These are phyloP conservation scores for Corbicula japonica DNA, from an alignment of 2,888 invertebrate species.

Conservation along the genomic window DNA sequence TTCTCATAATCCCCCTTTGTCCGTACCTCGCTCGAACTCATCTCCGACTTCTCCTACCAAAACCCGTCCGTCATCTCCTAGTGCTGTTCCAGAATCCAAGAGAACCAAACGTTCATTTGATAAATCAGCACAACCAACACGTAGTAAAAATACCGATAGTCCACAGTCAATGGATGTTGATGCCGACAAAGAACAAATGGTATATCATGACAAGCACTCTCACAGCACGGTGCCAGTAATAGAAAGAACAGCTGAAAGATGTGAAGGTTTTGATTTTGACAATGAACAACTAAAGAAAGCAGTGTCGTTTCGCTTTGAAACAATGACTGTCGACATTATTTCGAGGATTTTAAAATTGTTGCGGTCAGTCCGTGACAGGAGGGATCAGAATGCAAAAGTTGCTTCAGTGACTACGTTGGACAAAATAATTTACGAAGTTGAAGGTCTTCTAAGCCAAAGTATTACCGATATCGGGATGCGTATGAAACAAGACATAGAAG, in stretches of 20 bases:
- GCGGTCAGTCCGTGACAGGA: not conserved
- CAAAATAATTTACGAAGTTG: slow-evolving; percentile 17
- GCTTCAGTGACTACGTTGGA: slow-evolving; percentile 1
- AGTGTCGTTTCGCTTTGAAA: slow-evolving; percentile 6
- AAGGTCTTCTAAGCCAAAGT: slow-evolving; percentile 12
- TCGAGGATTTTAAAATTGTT: slow-evolving; percentile 3
- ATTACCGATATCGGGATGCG: slow-evolving; percentile 1
- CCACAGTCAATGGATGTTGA: not conserved
- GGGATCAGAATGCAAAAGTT: slow-evolving; percentile 6
- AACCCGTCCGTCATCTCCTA: not conserved
- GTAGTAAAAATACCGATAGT: no score
- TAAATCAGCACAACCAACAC: not conserved
- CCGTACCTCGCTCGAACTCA: not conserved
- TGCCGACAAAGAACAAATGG: not conserved
- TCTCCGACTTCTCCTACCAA: not conserved
- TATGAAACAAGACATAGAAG: slow-evolving; percentile 4
- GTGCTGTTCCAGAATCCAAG: not conserved
- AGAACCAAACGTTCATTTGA: not conserved
- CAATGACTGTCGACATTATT: not conserved
- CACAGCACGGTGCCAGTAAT: not conserved
- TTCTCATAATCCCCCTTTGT: not conserved
- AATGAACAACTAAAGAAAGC: not conserved
- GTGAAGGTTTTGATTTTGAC: not conserved
- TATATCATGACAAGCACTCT: not conserved
- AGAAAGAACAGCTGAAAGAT: not conserved